Evolutionary conservation across 2,113 vertebrate genomes (phyloP).

Genomic region (Malurus melanocephalus): DNA sequence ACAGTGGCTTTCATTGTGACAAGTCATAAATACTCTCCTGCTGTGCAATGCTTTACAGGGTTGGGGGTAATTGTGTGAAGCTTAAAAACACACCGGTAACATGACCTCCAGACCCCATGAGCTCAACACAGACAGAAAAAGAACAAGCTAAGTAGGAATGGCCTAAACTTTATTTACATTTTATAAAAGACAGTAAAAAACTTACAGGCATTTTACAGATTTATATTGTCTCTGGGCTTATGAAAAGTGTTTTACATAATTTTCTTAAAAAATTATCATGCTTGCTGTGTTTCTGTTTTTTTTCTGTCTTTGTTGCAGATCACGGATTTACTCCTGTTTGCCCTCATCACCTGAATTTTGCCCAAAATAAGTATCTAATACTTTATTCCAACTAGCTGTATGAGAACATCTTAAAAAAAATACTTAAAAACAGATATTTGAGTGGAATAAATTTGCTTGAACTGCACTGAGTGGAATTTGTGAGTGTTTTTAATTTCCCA

Average conservation of each 20-base stretch:
- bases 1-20: constrained; percentile 59
- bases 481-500: background rate
- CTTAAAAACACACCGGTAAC: constrained; percentile 69
- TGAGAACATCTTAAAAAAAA: background rate
- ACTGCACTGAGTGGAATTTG: background rate
- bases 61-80: constrained; percentile 72
- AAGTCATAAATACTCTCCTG: constrained; percentile 69
- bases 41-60: constrained; percentile 57
- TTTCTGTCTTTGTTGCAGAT: background rate
- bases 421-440: background rate
- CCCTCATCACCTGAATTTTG: background rate
- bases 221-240: background rate
- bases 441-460: background rate
- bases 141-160: constrained; percentile 34
- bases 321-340: background rate
- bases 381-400: background rate
- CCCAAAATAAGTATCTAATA: background rate
- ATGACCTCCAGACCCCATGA: constrained; percentile 52
- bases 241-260: background rate
- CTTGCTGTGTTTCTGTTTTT: background rate
- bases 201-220: background rate
- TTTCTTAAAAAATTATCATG: background rate
- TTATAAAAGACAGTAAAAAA: constrained; percentile 15
- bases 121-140: constrained; percentile 36
- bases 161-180: constrained; percentile 38